Conservation (phyloP, 2,113 vertebrate genomes). For the Emydura subglobosa region DNA sequence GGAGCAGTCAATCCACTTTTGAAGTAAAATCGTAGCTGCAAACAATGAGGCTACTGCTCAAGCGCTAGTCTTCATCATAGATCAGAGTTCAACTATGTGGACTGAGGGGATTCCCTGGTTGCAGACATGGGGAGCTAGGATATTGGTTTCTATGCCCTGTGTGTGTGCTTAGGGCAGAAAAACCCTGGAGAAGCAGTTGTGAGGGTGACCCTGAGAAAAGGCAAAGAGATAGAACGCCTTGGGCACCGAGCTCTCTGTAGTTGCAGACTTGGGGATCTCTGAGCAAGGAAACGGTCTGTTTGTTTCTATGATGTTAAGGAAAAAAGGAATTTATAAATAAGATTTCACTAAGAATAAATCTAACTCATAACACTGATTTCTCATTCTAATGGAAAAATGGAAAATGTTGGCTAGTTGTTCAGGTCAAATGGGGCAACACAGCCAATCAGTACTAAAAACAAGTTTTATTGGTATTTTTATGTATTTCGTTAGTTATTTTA, state of each 20-base stretch:
- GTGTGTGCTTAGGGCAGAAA: neutral
- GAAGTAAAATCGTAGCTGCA: too few relatives aligned
- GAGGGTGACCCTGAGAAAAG: neutral
- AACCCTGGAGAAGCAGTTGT: neutral
- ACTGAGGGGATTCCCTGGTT: neutral
- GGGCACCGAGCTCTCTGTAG: neutral
- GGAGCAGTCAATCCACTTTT: too few relatives aligned
- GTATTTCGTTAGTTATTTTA: neutral
- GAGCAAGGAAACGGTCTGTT: neutral
- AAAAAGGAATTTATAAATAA: rapidly evolving
- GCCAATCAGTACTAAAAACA: neutral
- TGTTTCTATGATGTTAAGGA: neutral
- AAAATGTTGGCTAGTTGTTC: neutral
- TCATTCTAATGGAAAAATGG: neutral
- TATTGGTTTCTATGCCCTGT: neutral
- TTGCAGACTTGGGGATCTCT: neutral
- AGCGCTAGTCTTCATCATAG: too few relatives aligned
- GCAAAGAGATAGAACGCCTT: neutral
- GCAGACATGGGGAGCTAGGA: neutral
- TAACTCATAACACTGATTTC: neutral
- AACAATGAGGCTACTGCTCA: too few relatives aligned
- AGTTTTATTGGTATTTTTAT: neutral
- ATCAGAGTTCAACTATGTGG: neutral
- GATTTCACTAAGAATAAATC: neutral
- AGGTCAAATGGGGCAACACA: neutral